These are phyloP conservation scores for Thymallus thymallus DNA, from an alignment of 2,113 vertebrate genomes.

Conservation along the genomic window DNA sequence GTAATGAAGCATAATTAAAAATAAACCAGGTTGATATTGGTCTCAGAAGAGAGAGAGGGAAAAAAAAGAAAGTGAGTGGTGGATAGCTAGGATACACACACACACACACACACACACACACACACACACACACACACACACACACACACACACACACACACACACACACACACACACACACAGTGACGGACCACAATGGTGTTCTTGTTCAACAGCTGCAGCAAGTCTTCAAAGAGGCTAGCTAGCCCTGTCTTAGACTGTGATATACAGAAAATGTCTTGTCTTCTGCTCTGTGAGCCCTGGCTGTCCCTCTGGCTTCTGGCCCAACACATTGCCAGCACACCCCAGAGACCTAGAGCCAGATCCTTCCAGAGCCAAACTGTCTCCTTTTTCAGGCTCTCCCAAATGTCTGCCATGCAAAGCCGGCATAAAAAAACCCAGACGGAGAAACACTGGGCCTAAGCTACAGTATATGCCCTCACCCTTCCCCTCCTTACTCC, in stretches of 20 bases:
- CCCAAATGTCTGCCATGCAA: constrained; percentile 46
- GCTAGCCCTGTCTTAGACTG: not conserved
- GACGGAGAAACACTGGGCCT: not conserved
- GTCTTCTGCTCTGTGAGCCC: constrained; percentile 26
- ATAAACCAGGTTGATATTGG: constrained; percentile 66
- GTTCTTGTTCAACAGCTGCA: constrained; percentile 71
- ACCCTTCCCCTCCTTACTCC: not conserved
- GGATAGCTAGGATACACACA: constrained; percentile 21
- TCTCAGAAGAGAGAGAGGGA: constrained; percentile 18
- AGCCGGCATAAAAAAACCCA: constrained; percentile 38
- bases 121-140: constrained; percentile 10
- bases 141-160: not conserved
- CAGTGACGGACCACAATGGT: constrained; percentile 34
- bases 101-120: too few species aligned
- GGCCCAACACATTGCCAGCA: constrained; percentile 61
- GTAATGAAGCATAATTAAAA: constrained; percentile 71
- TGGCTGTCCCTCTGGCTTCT: constrained; percentile 49
- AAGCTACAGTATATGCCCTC: not conserved
- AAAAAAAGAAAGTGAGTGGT: constrained; percentile 1
- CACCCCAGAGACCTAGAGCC: constrained; percentile 36
- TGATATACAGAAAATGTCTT: constrained; percentile 18
- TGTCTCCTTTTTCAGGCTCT: constrained; percentile 45
- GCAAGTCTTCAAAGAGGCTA: constrained; percentile 45
- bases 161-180: not conserved
- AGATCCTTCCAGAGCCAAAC: not conserved